These are phyloP conservation scores for Caradrina kadenii DNA, from an alignment of 2,888 invertebrate species.

Conservation along the genomic window DNA sequence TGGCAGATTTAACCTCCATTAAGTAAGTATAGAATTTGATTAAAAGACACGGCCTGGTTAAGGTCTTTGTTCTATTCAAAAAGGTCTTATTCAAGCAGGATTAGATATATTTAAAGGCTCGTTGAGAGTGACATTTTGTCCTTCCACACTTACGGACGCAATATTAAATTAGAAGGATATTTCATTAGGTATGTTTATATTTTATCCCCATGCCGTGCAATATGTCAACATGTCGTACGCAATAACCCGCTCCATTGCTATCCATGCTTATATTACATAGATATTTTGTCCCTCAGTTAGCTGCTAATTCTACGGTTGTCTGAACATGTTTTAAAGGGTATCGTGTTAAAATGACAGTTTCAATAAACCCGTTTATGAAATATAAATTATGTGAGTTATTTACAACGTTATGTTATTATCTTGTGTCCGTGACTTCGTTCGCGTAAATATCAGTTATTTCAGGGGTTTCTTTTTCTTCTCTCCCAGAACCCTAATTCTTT, in stretches of 20 bases:
- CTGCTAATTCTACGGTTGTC: conserved; percentile 65
- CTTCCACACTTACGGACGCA: conserved; percentile 27
- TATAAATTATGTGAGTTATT: conserved; percentile 18
- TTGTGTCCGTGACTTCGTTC: too few relatives aligned
- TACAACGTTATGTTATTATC: not conserved
- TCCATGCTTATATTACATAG: conserved; percentile 39
- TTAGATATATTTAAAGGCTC: too few relatives aligned
- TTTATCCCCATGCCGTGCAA: conserved; percentile 41
- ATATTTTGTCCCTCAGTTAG: conserved; percentile 62
- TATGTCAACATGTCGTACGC: conserved; percentile 59
- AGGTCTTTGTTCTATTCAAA: too few relatives aligned
- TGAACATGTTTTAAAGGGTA: conserved; percentile 54
- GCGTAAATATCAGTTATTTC: too few relatives aligned
- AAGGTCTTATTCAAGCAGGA: too few relatives aligned
- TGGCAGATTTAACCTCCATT: too few relatives aligned
- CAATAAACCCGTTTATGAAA: conserved; percentile 54
- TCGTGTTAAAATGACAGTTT: conserved; percentile 53
- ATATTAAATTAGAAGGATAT: conserved; percentile 44
- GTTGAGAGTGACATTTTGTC: too few relatives aligned
- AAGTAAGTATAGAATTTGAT: too few relatives aligned
- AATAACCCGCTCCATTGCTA: conserved; percentile 48
- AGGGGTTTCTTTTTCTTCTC: too few relatives aligned
- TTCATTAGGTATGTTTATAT: conserved; percentile 48
- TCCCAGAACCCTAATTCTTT: too few relatives aligned
- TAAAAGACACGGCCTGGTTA: too few relatives aligned